Conservation (phyloP, 2,797 vertebrate genomes). For the Gorsachius magnificus region DNA sequence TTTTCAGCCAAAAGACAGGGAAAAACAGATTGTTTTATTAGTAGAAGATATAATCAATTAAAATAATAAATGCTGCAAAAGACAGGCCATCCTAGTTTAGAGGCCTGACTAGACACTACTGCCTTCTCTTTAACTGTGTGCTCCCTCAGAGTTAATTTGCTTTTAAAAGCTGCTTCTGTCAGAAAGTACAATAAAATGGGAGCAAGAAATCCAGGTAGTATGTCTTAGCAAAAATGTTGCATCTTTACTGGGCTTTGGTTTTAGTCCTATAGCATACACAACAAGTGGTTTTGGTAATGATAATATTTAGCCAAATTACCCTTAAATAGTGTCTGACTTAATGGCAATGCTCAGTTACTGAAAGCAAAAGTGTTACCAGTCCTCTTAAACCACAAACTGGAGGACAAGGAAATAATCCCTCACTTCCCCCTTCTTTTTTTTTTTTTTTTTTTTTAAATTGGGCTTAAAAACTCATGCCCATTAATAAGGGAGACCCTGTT, state of each 20-base stretch:
- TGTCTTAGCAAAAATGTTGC: background rate
- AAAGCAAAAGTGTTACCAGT: background rate
- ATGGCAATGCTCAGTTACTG: background rate
- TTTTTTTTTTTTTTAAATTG: background rate
- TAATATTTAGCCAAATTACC: background rate
- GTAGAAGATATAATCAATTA: background rate
- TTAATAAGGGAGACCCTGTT: background rate
- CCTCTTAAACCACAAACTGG: background rate
- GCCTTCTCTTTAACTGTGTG: background rate
- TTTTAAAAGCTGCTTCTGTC: background rate
- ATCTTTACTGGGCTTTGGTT: background rate
- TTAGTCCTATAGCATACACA: background rate
- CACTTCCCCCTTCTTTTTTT: background rate
- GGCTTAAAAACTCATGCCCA: background rate
- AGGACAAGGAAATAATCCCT: background rate
- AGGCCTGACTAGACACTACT: background rate
- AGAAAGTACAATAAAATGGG: background rate
- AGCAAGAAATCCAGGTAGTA: background rate
- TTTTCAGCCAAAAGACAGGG: background rate
- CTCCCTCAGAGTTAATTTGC: background rate
- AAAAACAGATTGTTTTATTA: background rate
- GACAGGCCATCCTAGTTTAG: background rate
- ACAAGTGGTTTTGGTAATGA: background rate
- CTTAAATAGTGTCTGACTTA: background rate
- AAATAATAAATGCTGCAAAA: background rate